phyloP scores from a whole-genome alignment of 1,140 invertebrate genomes.

The Diorhabda elongata region DNA sequence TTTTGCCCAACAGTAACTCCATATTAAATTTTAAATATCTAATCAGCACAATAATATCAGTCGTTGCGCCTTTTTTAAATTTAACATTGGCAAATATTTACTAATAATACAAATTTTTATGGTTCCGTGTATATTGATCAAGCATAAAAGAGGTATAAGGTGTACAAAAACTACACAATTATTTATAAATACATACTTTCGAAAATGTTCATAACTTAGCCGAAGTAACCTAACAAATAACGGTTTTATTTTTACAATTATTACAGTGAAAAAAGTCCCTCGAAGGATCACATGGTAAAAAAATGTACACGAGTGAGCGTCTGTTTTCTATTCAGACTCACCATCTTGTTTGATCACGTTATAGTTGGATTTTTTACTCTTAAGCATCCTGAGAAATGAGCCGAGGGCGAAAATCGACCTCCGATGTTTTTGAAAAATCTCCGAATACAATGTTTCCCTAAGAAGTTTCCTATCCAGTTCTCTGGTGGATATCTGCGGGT shows the following conservation, averaged over 20 bases:
- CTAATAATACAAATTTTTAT: background rate
- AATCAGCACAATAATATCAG: constrained; percentile 2
- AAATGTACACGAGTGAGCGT: background rate
- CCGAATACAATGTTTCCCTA: constrained; percentile 72
- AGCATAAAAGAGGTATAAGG: constrained; percentile 1
- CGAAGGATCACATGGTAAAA: background rate
- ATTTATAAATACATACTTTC: background rate
- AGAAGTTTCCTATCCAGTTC: constrained; percentile 62
- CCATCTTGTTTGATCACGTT: constrained; percentile 66
- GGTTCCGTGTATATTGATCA: background rate
- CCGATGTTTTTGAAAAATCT: constrained; percentile 74
- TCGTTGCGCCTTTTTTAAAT: background rate
- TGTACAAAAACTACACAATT: constrained; percentile 1
- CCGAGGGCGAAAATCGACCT: constrained; percentile 74
- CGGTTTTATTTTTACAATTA: background rate
- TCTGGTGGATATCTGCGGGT: constrained; percentile 31
- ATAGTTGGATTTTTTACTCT: constrained; percentile 74
- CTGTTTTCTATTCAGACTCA: constrained; percentile 40
- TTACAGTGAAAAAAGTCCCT: background rate
- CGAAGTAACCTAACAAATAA: background rate
- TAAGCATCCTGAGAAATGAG: constrained; percentile 74
- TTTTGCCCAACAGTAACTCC: background rate
- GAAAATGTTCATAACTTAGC: background rate
- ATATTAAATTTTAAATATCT: background rate
- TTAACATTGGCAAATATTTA: constrained; percentile 3